Evolutionary conservation across 1,140 invertebrate genomes (phyloP).

Genomic region (Eriocheir sinensis): DNA sequence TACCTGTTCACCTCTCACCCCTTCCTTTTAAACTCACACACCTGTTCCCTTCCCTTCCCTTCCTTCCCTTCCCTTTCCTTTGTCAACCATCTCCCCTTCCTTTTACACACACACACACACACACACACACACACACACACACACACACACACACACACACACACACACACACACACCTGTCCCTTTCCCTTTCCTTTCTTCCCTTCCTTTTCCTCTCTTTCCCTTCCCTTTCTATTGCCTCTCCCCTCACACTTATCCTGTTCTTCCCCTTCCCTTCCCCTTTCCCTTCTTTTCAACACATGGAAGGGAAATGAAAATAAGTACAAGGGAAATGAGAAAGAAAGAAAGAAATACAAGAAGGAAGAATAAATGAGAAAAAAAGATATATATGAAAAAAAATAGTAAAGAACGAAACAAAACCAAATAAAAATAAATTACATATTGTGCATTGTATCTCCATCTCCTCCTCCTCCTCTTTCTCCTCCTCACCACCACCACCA

Average conservation of each 20-base stretch:
- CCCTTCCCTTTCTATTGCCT: background rate
- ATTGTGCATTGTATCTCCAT: too few relatives aligned
- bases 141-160: background rate
- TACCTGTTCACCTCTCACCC: background rate
- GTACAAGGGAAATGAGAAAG: too few relatives aligned
- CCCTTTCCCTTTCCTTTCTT: background rate
- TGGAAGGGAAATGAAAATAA: too few relatives aligned
- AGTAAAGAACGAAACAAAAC: too few relatives aligned
- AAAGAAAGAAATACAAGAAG: too few relatives aligned
- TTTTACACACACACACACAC: background rate
- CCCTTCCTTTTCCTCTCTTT: background rate
- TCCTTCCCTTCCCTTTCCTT: background rate
- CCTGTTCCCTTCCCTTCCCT: background rate
- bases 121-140: background rate
- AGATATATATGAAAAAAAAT: too few relatives aligned
- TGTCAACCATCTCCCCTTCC: background rate
- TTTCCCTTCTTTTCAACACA: background rate
- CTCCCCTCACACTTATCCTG: background rate
- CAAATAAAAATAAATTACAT: background rate
- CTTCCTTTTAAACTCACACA: background rate
- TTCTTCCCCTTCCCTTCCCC: background rate
- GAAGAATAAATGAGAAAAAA: too few relatives aligned
- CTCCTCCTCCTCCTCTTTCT: too few relatives aligned
- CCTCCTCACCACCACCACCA: too few relatives aligned
- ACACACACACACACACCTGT: background rate